Base-by-base conservation (phyloP, 2,797 vertebrate species). In the Periparus ater region DNA sequence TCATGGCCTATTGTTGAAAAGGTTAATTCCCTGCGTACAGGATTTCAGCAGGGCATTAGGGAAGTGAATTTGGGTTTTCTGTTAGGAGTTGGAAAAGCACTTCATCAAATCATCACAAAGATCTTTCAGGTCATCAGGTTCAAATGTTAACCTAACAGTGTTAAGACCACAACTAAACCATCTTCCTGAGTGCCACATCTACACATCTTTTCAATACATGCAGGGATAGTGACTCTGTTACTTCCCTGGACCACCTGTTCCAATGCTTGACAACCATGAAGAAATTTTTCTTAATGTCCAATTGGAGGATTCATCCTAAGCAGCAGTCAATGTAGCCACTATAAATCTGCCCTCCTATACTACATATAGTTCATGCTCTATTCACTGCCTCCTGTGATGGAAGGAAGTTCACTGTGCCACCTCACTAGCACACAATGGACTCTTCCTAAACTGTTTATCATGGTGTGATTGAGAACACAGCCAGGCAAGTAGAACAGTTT, bases 291-390 rank as follows among this genome's bases (percentile, higher is more conserved):
- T 34, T 40, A 29, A 13, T 78, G 17, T 72, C 53, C 22, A 17
- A 0, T 13, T 32, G 40, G 8, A 57, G 38, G 36, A 54, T 57
- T 92, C 38, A 61, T 57, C 45, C 48, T 51, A 48, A 74, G 25
- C 10, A 71, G 11, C 10, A 0, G 2, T 30, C 34, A 71, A 2
- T 1, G 5, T 32, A 83, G 42, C 6, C 19, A 17, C 6, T 32
- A 7, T 34, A 71, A 83, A 80, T 53, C 29, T 88, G 26, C 18
- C 32, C 55, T 80, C 6, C 1, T 2, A 2, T 44, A 7, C 53
- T 62, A 17, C 20, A 4, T 3, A 2, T 7, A 32, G 36, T 42
- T 91, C 25, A 19, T 1, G 0, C 20, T 73, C 30, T 85, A 16
- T 30, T 75, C 42, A 20, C 9, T 36, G 65, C n/a, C 60, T 65